Conservation (phyloP, 2,113 vertebrate genomes). For the Petaurus breviceps region DNA sequence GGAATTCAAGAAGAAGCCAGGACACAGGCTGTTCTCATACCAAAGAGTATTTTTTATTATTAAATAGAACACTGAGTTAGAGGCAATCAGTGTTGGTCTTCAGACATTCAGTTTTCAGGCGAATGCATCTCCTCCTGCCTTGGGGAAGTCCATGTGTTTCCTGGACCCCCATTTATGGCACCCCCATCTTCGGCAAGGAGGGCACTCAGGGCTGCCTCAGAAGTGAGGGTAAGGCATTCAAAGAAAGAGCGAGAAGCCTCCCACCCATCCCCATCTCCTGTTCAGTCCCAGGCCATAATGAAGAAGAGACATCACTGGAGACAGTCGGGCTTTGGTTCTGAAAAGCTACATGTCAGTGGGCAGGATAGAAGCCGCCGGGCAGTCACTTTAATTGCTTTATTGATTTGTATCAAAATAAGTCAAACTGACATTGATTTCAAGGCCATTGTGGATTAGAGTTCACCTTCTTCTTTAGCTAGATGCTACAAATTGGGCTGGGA, state of each 20-base stretch:
- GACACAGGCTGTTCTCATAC: constrained; percentile 68
- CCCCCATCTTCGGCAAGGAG: background rate
- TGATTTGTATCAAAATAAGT: constrained; percentile 85
- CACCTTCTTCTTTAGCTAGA: constrained; percentile 69
- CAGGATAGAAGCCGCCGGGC: constrained; percentile 68
- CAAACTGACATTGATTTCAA: constrained; percentile 81
- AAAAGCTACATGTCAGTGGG: constrained; percentile 71
- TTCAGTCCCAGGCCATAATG: background rate
- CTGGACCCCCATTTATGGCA: background rate
- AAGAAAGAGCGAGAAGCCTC: constrained; percentile 40
- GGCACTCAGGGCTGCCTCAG: constrained; percentile 46
- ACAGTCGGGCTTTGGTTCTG: constrained; percentile 46
- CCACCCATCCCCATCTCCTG: background rate
- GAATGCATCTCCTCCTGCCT: constrained; percentile 22
- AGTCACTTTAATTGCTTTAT: constrained; percentile 83
- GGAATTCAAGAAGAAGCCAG: constrained; percentile 56
- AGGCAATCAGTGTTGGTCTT: constrained; percentile 65
- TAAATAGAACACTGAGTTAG: constrained; percentile 78
- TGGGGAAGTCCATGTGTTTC: constrained; percentile 10
- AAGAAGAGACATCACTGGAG: constrained; percentile 37
- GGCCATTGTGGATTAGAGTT: constrained; percentile 79
- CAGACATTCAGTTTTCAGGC: constrained; percentile 66
- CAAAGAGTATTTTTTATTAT: constrained; percentile 73
- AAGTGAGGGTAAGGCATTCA: constrained; percentile 72
- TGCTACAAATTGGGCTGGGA: constrained; percentile 63